Conservation (phyloP, 2,888 invertebrate genomes). For the Nysson spinosus region DNA sequence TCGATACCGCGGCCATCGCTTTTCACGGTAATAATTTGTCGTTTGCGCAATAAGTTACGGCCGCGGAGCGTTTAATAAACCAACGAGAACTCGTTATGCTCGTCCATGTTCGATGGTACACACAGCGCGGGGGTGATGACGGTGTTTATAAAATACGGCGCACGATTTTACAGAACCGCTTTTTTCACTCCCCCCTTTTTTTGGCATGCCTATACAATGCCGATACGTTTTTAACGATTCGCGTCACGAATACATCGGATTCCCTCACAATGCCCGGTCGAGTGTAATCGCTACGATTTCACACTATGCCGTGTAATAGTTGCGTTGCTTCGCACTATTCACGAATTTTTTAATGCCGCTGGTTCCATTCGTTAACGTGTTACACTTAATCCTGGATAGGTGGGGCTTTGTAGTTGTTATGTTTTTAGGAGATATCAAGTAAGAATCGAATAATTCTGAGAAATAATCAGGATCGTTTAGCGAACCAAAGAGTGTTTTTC, state of each 20-base stretch:
- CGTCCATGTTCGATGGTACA: slow-evolving; percentile 11
- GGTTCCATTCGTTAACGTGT: too few species aligned
- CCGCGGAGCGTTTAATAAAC: slow-evolving; percentile 41
- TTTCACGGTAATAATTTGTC: slow-evolving; percentile 41
- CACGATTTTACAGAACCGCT: slow-evolving; percentile 3
- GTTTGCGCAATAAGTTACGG: slow-evolving; percentile 38
- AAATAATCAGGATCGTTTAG: slow-evolving; percentile 26
- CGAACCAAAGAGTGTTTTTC: slow-evolving; percentile 50
- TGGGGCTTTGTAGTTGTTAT: too few species aligned
- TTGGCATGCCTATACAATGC: slow-evolving; percentile 29
- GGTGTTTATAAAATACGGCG: slow-evolving; percentile 26
- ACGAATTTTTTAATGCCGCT: slow-evolving; percentile 8
- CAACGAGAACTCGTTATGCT: slow-evolving; percentile 34
- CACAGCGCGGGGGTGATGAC: slow-evolving; percentile 9
- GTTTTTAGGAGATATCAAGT: too few species aligned
- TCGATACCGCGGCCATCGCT: slow-evolving; percentile 21
- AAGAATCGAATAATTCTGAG: too few species aligned
- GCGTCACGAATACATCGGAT: slow-evolving; percentile 36
- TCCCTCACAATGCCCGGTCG: slow-evolving; percentile 21
- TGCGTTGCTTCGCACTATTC: slow-evolving; percentile 1
- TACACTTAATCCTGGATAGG: too few species aligned
- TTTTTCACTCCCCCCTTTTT: slow-evolving; percentile 8
- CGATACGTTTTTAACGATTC: slow-evolving; percentile 51
- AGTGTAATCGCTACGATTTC: slow-evolving; percentile 28
- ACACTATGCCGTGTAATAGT: slow-evolving; percentile 30